Base-by-base conservation (phyloP, 2,888 invertebrate species). In the Julus scandinavius region DNA sequence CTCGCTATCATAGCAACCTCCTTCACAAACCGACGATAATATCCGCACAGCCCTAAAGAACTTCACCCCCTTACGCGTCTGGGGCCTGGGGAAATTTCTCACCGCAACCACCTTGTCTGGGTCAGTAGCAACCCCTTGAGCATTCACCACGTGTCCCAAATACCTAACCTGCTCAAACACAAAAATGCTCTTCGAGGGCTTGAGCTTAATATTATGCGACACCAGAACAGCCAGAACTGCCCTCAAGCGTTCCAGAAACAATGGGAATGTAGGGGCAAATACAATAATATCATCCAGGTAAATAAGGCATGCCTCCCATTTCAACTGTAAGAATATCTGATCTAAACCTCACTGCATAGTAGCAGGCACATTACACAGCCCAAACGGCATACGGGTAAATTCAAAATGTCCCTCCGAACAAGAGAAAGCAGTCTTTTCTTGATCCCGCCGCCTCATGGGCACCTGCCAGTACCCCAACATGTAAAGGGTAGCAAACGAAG, bases 81-180 rank as follows among this genome's bases (percentile, higher is more conserved):
- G 0, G 0, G 88, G 87, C 15, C 38, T 0, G 3, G 88, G 58
- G 17, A 86, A 86, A 13, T n/a, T 20, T 4, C 20, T 63, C 2
- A 88, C 49, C 40, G 87, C 87, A 2, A 4, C 1, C 13, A 83
- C 4, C 20, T 88, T 88, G 1, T 87, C 87, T 5, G 40, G 29
- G 80, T 58, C 72, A 20, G 87, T 72, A 1, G 20, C 0, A n/a
- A 85, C 17, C 1, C 85, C 85, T 4, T 85, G 38, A 1, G n/a
- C 58, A 2, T 85, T 49, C 1, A 88, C 4, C 2, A 87, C 3
- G 20, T 88, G 88, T 38, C 88, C 88, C 5, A 88, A 20, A 72
- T 85, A 88, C 1, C 29, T 1, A 4, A 88, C 83, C 7, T 40
- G 17, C 2, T 4, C 5, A 1, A 11, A 7, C 6, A 72, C 38